These are phyloP conservation scores for Drosophila lini DNA, from an alignment of 1,140 invertebrate species.

Conservation along the genomic window DNA sequence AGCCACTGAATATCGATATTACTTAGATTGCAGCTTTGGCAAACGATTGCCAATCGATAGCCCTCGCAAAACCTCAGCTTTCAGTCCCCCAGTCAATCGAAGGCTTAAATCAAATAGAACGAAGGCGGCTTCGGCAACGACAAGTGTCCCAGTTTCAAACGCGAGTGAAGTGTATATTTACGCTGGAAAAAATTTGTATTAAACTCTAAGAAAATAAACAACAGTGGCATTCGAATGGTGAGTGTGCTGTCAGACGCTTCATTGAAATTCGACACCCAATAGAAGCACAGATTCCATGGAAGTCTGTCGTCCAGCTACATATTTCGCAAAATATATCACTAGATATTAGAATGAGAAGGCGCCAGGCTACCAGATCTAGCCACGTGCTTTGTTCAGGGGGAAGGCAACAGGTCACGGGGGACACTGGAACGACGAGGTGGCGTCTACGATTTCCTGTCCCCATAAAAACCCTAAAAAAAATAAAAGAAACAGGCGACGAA, in stretches of 20 bases:
- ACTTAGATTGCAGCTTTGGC: neutral
- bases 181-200: neutral
- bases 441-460: slow-evolving; percentile 50
- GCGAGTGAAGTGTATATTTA: slow-evolving; percentile 5
- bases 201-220: neutral
- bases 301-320: slow-evolving; percentile 2
- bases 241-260: slow-evolving; percentile 29
- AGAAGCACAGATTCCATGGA: slow-evolving; percentile 7
- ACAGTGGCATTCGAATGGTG: slow-evolving; percentile 2
- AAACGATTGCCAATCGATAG: slow-evolving; percentile 11
- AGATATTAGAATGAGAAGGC: neutral
- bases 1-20: neutral
- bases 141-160: slow-evolving; percentile 13
- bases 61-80: neutral
- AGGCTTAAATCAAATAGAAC: neutral
- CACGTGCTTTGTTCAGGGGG: slow-evolving; percentile 33
- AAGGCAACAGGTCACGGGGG: neutral
- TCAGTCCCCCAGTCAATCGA: neutral
- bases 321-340: neutral
- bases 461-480: slow-evolving; percentile 31
- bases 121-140: neutral
- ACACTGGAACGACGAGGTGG: neutral
- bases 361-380: slow-evolving; percentile 15
- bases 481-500: slow-evolving; percentile 61
- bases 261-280: slow-evolving; percentile 10